Evolutionary conservation across 1,140 invertebrate species (phyloP), one percentile per base, ranked within the genome.

Genomic region (Aphelinus certus): DNA sequence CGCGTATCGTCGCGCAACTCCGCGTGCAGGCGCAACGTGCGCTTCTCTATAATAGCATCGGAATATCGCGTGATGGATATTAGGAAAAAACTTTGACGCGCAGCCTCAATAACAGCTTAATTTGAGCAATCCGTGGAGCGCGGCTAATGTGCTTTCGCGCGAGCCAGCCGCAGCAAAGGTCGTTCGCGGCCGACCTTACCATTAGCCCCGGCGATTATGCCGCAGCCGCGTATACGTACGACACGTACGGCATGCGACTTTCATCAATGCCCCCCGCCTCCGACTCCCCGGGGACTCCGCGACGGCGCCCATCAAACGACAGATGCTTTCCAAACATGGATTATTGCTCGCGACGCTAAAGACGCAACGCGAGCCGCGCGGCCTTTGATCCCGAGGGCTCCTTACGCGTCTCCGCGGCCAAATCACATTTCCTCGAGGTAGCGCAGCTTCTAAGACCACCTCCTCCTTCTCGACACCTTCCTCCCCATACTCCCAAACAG

Each of bases 41-140:
- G 26, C 26, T 26, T 26, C 26, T 26, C 26, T 26, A 26, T 26
- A 26, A 26, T 26, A 26, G 26, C 26, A 26, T 26, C 26, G 26
- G 26, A 26, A 26, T 26, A 26, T 26, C 26, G 26, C 26, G 26
- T 26, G 26, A 26, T 26, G 26, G 26, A 26, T 26, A 26, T 26
- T 26, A 26, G 26, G 26, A 26, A 26, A 26, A 26, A 26, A 26
- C 26, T 26, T 26, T 26, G 26, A 26, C 4, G 43, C n/a, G 3
- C 42, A 62, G 57, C 47, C 53, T 42, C 5, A 64, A 51, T 71
- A 53, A 42, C 51, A 65, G 9, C 53, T 49, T 72, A 72, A 65
- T 72, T 72, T 57, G 7, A 56, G 62, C n/a, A 49, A 72, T 62
- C 43, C n/a, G 2, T 53, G 1, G 26, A 26, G 26, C 26, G 26